These are phyloP conservation scores for Aphelocoma coerulescens DNA, from an alignment of 2,113 vertebrate genomes.

Conservation along the genomic window DNA sequence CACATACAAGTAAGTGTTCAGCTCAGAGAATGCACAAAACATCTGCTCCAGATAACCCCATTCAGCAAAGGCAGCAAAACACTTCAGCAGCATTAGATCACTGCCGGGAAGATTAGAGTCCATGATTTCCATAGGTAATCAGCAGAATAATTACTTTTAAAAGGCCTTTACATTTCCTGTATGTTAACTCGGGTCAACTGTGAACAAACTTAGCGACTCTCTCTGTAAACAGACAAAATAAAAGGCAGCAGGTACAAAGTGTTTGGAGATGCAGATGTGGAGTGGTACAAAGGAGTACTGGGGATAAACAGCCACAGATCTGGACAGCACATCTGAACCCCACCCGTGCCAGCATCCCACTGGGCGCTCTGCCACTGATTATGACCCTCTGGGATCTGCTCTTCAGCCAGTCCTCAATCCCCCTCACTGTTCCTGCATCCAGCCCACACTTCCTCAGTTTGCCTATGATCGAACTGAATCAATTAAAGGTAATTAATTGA, in stretches of 20 bases:
- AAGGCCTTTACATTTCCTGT: neutral
- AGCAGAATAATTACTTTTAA: neutral
- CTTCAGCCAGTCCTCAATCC: too few species aligned
- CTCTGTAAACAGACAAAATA: neutral
- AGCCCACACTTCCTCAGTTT: too few species aligned
- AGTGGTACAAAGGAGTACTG: neutral
- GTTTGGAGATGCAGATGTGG: neutral
- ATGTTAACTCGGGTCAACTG: neutral
- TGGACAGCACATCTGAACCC: too few species aligned
- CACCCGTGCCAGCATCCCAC: too few species aligned
- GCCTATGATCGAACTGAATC: too few species aligned
- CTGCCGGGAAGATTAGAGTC: neutral
- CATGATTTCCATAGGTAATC: neutral
- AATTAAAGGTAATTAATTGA: too few species aligned
- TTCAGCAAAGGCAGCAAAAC: neutral
- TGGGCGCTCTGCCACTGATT: too few species aligned
- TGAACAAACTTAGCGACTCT: neutral
- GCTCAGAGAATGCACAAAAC: neutral
- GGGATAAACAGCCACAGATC: too few species aligned
- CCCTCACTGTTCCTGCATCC: too few species aligned
- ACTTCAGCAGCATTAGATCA: neutral
- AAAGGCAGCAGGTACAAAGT: neutral
- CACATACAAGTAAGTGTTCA: neutral
- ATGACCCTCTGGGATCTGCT: too few species aligned
- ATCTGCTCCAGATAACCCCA: neutral